Evolutionary conservation across 2,113 vertebrate species (phyloP), one percentile per base, ranked within the genome.

Genomic region (Pomatorhinus ruficollis): DNA sequence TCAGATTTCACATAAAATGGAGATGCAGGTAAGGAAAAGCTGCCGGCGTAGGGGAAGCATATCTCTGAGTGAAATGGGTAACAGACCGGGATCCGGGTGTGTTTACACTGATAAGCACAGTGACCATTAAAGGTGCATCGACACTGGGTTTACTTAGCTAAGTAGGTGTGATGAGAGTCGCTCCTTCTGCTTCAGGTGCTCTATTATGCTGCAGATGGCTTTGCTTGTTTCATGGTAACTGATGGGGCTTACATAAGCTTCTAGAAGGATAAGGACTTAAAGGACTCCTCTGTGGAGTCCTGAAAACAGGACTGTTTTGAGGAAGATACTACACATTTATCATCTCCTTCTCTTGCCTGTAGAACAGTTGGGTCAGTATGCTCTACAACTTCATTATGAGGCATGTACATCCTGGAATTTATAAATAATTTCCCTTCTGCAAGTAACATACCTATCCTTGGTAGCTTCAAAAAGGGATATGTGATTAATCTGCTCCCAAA

Each of bases 31-130:
- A 39, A 15, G 0, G 17, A 27, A 44, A 63, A 44, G 3, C 11
- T 30, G 23, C 10, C 44, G 37, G 27, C 3, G 1, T 7, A 21
- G 19, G 45, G 50, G 30, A 54, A 31, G 37, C 1, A 0, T 20
- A 9, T 70, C 31, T 65, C 1, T 0, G 39, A 52, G 42, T n/a
- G 30, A 30, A 37, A 17, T 6, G 47, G 49, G 31, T 33, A 10
- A 23, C 7, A 39, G 7, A 5, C 4, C 16, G 56, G 56, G 63
- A 54, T 2, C 5, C 2, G 3, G 3, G 4, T 15, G 33, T 77
- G 12, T 70, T 94, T 49, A 1, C 39, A 8, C 3, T 57, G 82
- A 64, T 85, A 68, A 84, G 28, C 25, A 4, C 5, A 28, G n/a
- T 35, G 85, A 4, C 56, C 13, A 10, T 61, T 60, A 68, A 68